A percentile compares a stretch with the other conserved stretches of the same genome.
These are phyloP conservation scores for Bettongia penicillata DNA, from an alignment of 2,113 vertebrate genomes.

Conservation along the genomic window DNA sequence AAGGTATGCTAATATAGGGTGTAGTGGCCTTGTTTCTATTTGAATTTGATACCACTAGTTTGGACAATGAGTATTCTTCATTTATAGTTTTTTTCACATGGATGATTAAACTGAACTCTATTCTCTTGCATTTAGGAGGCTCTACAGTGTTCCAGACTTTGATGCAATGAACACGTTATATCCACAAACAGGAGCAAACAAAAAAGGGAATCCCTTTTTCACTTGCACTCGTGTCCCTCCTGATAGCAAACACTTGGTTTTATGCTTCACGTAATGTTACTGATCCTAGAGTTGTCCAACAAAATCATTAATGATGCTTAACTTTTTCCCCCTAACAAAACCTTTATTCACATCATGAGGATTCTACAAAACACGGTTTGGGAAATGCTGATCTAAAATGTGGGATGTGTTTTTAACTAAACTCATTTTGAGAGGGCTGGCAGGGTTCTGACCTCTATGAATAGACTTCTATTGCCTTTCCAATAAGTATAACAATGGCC, in stretches of 20 bases:
- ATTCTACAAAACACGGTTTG: neutral
- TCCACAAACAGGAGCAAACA: neutral
- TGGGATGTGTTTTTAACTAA: neutral
- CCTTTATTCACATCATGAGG: constrained; percentile 1
- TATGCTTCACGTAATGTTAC: neutral
- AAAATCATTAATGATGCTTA: neutral
- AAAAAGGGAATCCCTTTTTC: too few species aligned
- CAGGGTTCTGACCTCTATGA: neutral
- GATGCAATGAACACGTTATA: neutral
- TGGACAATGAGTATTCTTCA: neutral
- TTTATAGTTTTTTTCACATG: neutral
- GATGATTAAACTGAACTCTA: too few species aligned
- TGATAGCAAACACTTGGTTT: neutral
- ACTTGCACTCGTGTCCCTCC: neutral
- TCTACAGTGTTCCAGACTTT: neutral
- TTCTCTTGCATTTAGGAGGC: too few species aligned
- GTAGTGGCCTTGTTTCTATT: neutral
- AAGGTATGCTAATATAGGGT: neutral
- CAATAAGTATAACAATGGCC: neutral
- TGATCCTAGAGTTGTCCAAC: neutral
- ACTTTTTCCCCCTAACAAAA: neutral
- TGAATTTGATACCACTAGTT: neutral
- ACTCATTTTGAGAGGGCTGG: neutral
- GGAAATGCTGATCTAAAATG: neutral
- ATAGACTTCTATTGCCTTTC: constrained; percentile 3